phyloP scores from a whole-genome alignment of 2,797 vertebrate genomes.

The Octomys mimax region DNA sequence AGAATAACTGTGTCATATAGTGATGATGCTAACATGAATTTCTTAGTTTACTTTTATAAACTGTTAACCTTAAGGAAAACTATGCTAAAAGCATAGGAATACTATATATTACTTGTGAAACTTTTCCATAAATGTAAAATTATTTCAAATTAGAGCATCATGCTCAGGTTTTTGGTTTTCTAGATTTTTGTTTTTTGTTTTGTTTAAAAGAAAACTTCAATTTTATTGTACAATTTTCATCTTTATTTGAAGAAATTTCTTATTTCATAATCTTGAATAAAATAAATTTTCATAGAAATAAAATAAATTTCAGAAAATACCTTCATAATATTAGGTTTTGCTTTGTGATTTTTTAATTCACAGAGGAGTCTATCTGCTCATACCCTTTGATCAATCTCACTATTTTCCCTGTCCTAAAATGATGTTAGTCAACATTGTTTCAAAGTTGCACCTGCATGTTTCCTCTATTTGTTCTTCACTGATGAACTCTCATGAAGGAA shows the following conservation, averaged over 20 bases:
- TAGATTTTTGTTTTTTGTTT: background rate
- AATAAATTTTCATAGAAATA: background rate
- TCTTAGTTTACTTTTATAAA: background rate
- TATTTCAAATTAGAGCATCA: background rate
- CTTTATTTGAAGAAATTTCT: background rate
- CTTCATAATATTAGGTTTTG: background rate
- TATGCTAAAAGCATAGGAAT: background rate
- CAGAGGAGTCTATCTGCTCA: background rate
- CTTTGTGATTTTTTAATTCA: background rate
- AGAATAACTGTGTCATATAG: background rate
- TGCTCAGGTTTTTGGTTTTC: background rate
- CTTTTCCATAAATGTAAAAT: background rate
- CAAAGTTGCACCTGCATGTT: background rate
- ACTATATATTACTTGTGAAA: background rate
- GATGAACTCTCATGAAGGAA: background rate
- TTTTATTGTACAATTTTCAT: background rate
- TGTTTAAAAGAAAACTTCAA: background rate
- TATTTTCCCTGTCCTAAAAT: background rate
- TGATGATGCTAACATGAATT: background rate
- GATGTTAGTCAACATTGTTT: background rate
- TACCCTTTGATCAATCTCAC: background rate
- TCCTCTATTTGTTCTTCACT: background rate
- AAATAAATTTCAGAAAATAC: background rate
- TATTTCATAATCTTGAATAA: background rate
- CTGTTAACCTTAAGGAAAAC: background rate